These are phyloP conservation scores for Leptodactylus fallax DNA, from an alignment of 2,797 vertebrate genomes.

Conservation along the genomic window DNA sequence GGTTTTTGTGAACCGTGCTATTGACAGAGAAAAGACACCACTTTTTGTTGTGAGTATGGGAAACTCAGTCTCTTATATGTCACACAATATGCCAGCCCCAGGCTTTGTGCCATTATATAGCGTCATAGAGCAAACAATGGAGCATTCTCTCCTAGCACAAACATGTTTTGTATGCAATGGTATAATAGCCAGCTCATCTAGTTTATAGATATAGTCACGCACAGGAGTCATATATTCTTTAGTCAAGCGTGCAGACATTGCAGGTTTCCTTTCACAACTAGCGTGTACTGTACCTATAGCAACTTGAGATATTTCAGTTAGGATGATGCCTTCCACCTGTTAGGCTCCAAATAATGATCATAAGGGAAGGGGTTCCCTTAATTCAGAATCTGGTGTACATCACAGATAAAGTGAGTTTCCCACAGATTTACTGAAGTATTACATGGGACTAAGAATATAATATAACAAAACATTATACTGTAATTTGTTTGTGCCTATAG, in stretches of 20 bases:
- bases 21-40: slow-evolving; percentile 77
- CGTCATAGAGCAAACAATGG: background rate
- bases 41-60: slow-evolving; percentile 74
- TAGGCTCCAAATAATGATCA: background rate
- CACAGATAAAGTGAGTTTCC: too few species aligned
- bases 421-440: background rate
- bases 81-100: background rate
- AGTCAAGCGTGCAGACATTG: background rate
- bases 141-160: background rate
- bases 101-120: background rate
- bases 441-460: background rate
- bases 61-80: background rate
- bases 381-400: too few species aligned
- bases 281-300: background rate
- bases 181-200: background rate
- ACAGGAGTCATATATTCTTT: background rate
- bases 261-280: background rate
- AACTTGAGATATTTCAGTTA: background rate
- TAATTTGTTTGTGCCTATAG: background rate
- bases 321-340: background rate
- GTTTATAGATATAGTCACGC: background rate
- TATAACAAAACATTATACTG: too few species aligned
- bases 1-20: slow-evolving; percentile 65
- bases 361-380: too few species aligned
- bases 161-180: background rate